A percentile compares a stretch with the other conserved stretches of the same genome.
These are phyloP conservation scores for Drosophila jambulina DNA, from an alignment of 1,140 invertebrate genomes.

Conservation along the genomic window DNA sequence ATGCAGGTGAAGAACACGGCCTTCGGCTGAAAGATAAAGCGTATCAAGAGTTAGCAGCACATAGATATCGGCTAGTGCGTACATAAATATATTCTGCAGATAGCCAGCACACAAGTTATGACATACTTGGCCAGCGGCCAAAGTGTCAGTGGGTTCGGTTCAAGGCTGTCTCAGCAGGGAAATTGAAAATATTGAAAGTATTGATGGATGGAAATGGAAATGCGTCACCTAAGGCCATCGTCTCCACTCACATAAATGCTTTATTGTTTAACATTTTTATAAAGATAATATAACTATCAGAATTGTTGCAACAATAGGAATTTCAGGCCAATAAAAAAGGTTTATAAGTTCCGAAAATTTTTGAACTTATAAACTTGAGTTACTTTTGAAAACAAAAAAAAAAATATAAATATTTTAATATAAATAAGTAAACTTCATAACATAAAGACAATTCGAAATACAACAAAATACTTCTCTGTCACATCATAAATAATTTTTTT, in stretches of 20 bases:
- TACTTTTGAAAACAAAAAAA: too few species aligned
- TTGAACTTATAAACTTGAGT: too few species aligned
- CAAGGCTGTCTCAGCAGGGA: slow-evolving; percentile 40
- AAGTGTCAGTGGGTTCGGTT: slow-evolving; percentile 46
- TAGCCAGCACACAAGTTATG: slow-evolving; percentile 26
- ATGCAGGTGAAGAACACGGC: slow-evolving; percentile 99
- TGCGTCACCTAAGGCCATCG: not conserved
- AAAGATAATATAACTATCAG: too few species aligned
- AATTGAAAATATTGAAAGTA: slow-evolving; percentile 24
- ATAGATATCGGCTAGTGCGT: slow-evolving; percentile 44
- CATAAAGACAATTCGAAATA: too few species aligned
- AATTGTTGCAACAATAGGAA: too few species aligned
- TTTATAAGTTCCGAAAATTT: too few species aligned
- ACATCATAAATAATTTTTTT: too few species aligned
- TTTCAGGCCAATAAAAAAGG: too few species aligned
- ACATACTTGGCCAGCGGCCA: slow-evolving; percentile 58
- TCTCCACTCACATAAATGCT: not conserved
- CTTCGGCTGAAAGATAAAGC: slow-evolving; percentile 90
- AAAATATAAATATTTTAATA: too few species aligned
- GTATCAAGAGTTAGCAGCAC: slow-evolving; percentile 44
- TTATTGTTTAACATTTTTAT: not conserved
- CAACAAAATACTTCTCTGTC: too few species aligned
- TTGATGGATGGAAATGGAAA: not conserved
- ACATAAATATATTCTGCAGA: slow-evolving; percentile 36
- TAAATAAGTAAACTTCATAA: too few species aligned